These are phyloP conservation scores for Ptilonorhynchus violaceus DNA, from an alignment of 2,113 vertebrate species.

Conservation along the genomic window DNA sequence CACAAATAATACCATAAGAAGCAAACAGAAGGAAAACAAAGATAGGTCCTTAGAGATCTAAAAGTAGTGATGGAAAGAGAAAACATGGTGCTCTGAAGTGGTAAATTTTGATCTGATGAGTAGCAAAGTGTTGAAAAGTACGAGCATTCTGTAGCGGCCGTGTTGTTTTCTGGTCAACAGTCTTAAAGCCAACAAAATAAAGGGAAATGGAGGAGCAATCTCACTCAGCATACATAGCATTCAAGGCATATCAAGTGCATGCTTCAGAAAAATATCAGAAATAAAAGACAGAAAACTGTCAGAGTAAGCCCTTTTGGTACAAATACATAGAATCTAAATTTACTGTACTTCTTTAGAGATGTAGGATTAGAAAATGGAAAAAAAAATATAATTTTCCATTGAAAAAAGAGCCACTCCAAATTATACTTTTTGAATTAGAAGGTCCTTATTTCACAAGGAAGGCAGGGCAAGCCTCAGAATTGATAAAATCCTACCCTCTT, in stretches of 20 bases:
- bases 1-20: not conserved
- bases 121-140: not conserved
- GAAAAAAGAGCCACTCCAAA: accelerated
- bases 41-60: not conserved
- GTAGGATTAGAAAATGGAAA: not conserved
- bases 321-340: not conserved
- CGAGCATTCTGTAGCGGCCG: not conserved
- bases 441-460: not conserved
- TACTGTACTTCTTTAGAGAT: not conserved
- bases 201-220: not conserved
- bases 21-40: not conserved
- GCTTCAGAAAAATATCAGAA: not conserved
- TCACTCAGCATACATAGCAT: not conserved
- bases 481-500: not conserved
- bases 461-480: not conserved
- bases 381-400: not conserved
- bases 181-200: not conserved
- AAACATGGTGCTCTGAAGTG: not conserved
- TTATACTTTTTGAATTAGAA: not conserved
- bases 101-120: not conserved
- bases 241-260: not conserved
- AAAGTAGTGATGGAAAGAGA: not conserved
- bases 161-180: not conserved
- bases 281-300: not conserved
- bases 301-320: not conserved